Evolutionary conservation across 2,113 vertebrate genomes (phyloP).

Genomic region (Corvus moneduloides): DNA sequence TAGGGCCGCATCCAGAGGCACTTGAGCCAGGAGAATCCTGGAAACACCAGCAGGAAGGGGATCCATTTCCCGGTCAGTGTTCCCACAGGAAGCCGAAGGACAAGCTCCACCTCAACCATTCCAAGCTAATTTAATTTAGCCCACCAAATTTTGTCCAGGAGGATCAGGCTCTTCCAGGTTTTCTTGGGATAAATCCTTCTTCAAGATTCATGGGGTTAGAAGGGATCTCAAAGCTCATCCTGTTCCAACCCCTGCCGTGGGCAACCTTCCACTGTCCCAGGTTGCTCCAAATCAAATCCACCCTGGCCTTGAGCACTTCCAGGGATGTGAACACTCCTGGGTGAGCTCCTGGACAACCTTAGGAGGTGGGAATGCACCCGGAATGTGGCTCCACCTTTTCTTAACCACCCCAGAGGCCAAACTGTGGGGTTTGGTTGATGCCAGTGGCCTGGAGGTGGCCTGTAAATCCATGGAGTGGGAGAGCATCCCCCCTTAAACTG

Average conservation of each 20-base stretch:
- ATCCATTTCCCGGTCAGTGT: too few species aligned
- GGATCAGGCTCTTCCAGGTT: neutral
- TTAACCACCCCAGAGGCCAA: neutral
- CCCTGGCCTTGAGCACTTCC: neutral
- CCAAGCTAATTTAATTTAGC: neutral
- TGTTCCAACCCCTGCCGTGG: neutral
- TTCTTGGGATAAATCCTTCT: neutral
- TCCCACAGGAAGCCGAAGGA: neutral
- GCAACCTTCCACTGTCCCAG: accelerated
- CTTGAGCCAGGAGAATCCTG: neutral
- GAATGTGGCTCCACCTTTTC: neutral
- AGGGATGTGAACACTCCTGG: neutral
- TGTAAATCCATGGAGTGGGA: neutral
- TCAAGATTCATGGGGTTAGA: accelerated
- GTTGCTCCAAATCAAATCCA: neutral
- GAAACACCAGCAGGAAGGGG: neutral
- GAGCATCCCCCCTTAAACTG: neutral
- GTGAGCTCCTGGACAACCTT: neutral
- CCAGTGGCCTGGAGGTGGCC: neutral
- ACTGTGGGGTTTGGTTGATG: neutral
- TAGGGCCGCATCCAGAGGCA: neutral
- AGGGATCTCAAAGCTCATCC: neutral
- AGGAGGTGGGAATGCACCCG: neutral
- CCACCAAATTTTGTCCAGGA: neutral
- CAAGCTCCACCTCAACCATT: neutral